A percentile compares a stretch with the other conserved stretches of the same genome.
Conservation (phyloP, 2,888 invertebrate species). For the Parnassius mnemosyne region DNA sequence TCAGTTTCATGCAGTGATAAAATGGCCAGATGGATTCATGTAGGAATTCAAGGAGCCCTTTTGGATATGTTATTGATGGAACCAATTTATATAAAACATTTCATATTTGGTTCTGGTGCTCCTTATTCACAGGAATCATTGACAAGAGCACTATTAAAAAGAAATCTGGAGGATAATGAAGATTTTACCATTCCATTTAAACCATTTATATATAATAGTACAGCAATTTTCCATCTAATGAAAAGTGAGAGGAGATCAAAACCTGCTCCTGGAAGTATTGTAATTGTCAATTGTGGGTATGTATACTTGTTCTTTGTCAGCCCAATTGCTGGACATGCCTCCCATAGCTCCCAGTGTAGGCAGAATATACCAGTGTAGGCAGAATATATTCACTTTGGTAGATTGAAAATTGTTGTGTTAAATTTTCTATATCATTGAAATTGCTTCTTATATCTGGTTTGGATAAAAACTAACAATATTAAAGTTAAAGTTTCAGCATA, state of each 20-base stretch:
- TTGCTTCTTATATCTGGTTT: not conserved
- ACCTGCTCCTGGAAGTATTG: conserved; percentile 60
- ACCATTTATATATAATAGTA: conserved; percentile 52
- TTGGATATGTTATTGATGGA: conserved; percentile 83
- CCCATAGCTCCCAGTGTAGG: no score
- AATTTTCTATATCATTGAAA: not conserved
- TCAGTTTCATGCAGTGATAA: conserved; percentile 98
- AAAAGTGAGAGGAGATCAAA: conserved; percentile 40
- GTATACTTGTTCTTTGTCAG: conserved; percentile 29
- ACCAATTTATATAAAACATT: conserved; percentile 85
- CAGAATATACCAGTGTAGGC: no score
- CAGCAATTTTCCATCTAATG: conserved; percentile 45
- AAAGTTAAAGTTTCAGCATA: no score
- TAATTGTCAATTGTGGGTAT: conserved; percentile 50
- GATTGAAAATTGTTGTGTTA: not conserved
- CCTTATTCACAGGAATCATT: conserved; percentile 83
- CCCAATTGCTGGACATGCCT: no score
- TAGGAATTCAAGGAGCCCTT: conserved; percentile 92
- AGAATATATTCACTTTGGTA: no score
- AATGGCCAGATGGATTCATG: conserved; percentile 91
- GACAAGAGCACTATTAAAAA: conserved; percentile 72
- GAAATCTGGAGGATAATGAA: conserved; percentile 37
- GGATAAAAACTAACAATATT: no score
- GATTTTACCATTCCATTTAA: conserved; percentile 29
- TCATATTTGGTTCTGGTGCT: conserved; percentile 85